Conservation (phyloP, 2,797 vertebrate species). For the Rhynchonycteris naso region DNA sequence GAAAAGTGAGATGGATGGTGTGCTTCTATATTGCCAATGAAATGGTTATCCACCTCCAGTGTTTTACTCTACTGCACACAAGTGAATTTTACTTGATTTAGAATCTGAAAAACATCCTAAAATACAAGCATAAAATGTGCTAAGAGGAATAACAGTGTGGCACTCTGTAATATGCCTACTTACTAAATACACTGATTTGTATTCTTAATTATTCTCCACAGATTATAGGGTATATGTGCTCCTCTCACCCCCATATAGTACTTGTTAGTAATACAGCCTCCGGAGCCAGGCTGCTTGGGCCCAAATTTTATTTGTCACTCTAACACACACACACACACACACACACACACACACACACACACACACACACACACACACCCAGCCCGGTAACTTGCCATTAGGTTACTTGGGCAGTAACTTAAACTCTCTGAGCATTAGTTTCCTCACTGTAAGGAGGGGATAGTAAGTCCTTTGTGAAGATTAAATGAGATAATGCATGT, state of each 20-base stretch:
- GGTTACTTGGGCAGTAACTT: background rate
- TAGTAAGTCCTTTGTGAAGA: background rate
- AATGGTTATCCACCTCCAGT: accelerated
- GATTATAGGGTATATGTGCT: too few species aligned
- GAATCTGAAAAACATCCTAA: conserved; percentile 8
- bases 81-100: background rate
- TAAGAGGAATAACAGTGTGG: background rate
- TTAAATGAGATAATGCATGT: background rate
- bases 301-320: background rate
- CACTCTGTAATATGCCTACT: background rate
- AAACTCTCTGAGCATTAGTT: background rate
- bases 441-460: background rate
- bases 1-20: background rate
- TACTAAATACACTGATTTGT: background rate
- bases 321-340: background rate
- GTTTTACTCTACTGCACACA: background rate
- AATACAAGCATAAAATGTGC: background rate
- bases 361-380: too few species aligned
- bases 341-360: too few species aligned
- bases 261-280: background rate
- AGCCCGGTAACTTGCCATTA: background rate
- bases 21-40: background rate
- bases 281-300: background rate
- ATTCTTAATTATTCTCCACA: background rate
- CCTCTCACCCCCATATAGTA: accelerated